Conservation (phyloP, 1,140 invertebrate genomes). For the Babylonia areolata region DNA sequence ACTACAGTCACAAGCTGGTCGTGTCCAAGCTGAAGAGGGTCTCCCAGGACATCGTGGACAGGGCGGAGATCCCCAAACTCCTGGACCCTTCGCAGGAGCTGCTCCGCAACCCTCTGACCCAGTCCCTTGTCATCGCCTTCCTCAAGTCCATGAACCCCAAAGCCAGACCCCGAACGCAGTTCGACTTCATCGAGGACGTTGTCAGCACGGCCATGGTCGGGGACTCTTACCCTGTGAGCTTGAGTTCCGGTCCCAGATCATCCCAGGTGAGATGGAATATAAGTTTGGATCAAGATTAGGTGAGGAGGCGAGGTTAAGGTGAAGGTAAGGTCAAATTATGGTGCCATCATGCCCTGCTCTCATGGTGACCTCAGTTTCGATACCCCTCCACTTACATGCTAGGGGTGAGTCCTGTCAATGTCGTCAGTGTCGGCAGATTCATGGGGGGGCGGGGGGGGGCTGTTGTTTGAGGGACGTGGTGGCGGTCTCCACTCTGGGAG, state of each 20-base stretch:
- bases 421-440: too few relatives aligned
- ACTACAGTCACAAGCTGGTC: constrained; percentile 46
- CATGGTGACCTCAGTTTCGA: too few relatives aligned
- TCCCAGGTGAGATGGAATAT: neutral
- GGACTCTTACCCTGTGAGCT: constrained; percentile 24
- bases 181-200: constrained; percentile 35
- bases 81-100: constrained; percentile 46
- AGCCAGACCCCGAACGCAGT: constrained; percentile 19
- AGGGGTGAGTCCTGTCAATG: too few relatives aligned
- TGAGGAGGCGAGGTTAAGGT: neutral
- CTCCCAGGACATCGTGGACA: constrained; percentile 33
- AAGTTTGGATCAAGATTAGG: neutral
- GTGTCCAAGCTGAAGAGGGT: constrained; percentile 33
- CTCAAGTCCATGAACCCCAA: constrained; percentile 10
- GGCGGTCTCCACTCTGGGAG: too few relatives aligned
- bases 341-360: too few relatives aligned
- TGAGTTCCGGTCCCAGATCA: neutral
- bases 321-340: too few relatives aligned
- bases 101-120: constrained; percentile 45
- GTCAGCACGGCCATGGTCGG: constrained; percentile 28
- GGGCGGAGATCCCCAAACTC: constrained; percentile 35
- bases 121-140: constrained; percentile 43
- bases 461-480: too few relatives aligned
- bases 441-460: too few relatives aligned
- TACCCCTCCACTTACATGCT: too few relatives aligned